phyloP scores from a whole-genome alignment of 1,140 invertebrate species.

The Helicoverpa zea region DNA sequence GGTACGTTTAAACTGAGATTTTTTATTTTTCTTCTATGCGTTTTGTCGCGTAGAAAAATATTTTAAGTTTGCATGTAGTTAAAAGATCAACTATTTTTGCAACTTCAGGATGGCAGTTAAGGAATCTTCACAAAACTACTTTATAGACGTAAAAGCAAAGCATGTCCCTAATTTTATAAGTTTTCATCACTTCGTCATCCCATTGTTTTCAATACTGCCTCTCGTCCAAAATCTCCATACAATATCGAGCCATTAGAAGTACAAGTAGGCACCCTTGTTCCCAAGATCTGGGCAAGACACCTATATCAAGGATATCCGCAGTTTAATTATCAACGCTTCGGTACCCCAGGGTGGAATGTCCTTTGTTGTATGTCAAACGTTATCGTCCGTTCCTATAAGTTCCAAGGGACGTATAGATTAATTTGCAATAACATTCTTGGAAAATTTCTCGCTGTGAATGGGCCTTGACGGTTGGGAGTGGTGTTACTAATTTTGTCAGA shows the following conservation, averaged over 20 bases:
- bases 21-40: background rate
- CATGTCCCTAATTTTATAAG: too few relatives aligned
- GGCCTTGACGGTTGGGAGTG: constrained; percentile 15
- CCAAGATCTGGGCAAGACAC: constrained; percentile 28
- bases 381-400: constrained; percentile 23
- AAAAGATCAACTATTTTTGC: too few relatives aligned
- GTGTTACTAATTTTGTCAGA: constrained; percentile 13
- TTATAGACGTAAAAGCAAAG: background rate
- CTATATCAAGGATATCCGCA: constrained; percentile 33
- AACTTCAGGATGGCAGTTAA: background rate
- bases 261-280: background rate
- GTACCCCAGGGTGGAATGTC: constrained; percentile 14
- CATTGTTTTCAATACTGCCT: too few relatives aligned
- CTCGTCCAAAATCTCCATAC: background rate
- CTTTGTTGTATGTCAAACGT: constrained; percentile 41
- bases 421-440: constrained; percentile 45
- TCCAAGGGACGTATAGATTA: constrained; percentile 29
- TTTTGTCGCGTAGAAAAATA: too few relatives aligned
- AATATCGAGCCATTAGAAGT: background rate
- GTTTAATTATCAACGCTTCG: constrained; percentile 44
- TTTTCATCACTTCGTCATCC: too few relatives aligned
- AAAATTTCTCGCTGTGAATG: constrained; percentile 8
- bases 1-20: constrained; percentile 17
- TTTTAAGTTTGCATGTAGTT: too few relatives aligned
- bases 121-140: background rate